Base-by-base conservation (phyloP, 2,113 vertebrate species). In the Leucopternis melanops region DNA sequence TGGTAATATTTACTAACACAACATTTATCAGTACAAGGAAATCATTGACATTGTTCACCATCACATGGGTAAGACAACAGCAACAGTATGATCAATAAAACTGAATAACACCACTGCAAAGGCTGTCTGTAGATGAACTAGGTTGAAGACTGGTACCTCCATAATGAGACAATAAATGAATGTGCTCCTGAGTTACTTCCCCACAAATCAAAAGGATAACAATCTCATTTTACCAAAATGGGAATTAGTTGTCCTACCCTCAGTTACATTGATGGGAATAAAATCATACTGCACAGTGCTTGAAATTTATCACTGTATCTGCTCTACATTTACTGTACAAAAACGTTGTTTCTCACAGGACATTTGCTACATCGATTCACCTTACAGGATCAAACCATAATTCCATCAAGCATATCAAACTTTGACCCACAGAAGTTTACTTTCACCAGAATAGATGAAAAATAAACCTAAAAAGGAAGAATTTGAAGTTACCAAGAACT, bases 111-210 rank as follows among this genome's bases (percentile, higher is more conserved):
- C 84, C 63, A 29, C 57, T 62, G 63, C 78, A 94, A 91, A 88
- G 16, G 31, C 67, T 3, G 21, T n/a, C 81, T 79, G 72, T 25
- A 89, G 83, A 81, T 77, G 87, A 71, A 62, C 57, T 45, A 34
- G 36, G 58, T 83, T 63, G 32, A 36, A 66, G 83, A 81, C 65
- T 85, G 81, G 61, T 73, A 92, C 74, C 93, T 95, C 78, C 50
- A 27, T 44, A 71, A 84, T 21, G 34, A 92, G 26, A 34, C 81
- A 80, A 75, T 85, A 94, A 62, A 80, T n/a, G 5, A 75, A 84
- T 79, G 84, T 86, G 44, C 44, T 95, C 70, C 83, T 3, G 15
- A 80, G 63, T 83, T 82, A 75, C 40, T 75, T 72, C 71, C 84
- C 81, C 63, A 81, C 62, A 90, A 73, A 91, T 72, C 77, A 58